These are phyloP conservation scores for Sus scrofa DNA, from an alignment of 2,113 vertebrate species.

Conservation along the genomic window DNA sequence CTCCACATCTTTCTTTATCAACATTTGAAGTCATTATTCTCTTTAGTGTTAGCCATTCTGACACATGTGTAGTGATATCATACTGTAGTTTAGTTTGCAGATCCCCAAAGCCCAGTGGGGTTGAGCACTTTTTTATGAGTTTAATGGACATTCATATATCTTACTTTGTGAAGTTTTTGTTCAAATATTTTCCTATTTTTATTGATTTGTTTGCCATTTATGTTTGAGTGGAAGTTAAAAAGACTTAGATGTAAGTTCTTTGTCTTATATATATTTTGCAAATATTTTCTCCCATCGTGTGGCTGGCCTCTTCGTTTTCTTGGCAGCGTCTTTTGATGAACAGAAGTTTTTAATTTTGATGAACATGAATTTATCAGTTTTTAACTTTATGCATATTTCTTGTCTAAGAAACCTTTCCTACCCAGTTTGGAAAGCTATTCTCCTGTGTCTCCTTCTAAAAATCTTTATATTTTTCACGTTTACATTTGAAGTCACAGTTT, in stretches of 20 bases:
- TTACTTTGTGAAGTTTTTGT: neutral
- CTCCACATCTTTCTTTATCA: neutral
- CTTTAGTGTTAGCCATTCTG: neutral
- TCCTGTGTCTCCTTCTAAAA: neutral
- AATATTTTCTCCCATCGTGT: constrained; percentile 9
- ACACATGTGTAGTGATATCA: neutral
- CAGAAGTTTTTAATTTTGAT: neutral
- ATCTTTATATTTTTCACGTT: neutral
- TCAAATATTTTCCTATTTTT: neutral
- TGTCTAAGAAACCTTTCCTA: neutral
- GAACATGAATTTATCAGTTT: neutral
- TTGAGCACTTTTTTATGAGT: neutral
- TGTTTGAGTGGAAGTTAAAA: neutral
- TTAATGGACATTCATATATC: neutral
- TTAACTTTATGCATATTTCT: neutral
- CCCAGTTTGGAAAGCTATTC: neutral
- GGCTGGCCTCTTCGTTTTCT: neutral
- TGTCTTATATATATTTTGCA: neutral
- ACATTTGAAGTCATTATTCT: neutral
- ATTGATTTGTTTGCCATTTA: neutral
- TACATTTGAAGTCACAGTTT: neutral
- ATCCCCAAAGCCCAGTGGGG: neutral
- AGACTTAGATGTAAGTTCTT: neutral
- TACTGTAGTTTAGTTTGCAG: neutral
- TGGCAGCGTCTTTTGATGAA: neutral